Percentiles rank a stretch among this genome's conserved stretches.
phyloP scores from a whole-genome alignment of 2,113 vertebrate genomes.

The Silurus asotus region DNA sequence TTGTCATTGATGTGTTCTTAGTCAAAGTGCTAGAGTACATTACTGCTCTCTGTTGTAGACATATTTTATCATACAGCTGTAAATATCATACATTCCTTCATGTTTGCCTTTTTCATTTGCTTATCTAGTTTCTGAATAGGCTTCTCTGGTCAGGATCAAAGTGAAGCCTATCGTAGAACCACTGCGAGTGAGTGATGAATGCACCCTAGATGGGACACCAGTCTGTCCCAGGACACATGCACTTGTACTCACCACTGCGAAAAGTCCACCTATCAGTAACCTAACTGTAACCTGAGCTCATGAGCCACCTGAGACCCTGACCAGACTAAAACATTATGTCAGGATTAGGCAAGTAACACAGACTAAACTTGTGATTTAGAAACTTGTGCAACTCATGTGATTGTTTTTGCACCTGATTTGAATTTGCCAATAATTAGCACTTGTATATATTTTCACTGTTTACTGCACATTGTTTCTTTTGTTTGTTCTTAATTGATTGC shows the following conservation, averaged over 20 bases:
- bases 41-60: slow-evolving; percentile 24
- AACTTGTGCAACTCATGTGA: no score
- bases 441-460: no score
- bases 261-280: neutral
- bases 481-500: no score
- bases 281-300: neutral
- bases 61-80: slow-evolving; percentile 3
- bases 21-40: slow-evolving; percentile 1
- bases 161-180: neutral
- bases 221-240: neutral
- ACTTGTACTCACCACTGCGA: neutral
- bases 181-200: neutral
- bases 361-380: no score
- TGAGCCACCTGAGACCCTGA: neutral
- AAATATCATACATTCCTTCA: slow-evolving; percentile 10
- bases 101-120: neutral
- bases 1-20: neutral
- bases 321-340: neutral
- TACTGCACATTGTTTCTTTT: no score
- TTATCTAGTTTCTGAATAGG: neutral
- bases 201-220: neutral
- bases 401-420: no score
- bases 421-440: no score
- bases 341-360: no score
- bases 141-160: neutral